These are phyloP conservation scores for Aerospiza tachiro DNA, from an alignment of 2,797 vertebrate species.

Conservation along the genomic window DNA sequence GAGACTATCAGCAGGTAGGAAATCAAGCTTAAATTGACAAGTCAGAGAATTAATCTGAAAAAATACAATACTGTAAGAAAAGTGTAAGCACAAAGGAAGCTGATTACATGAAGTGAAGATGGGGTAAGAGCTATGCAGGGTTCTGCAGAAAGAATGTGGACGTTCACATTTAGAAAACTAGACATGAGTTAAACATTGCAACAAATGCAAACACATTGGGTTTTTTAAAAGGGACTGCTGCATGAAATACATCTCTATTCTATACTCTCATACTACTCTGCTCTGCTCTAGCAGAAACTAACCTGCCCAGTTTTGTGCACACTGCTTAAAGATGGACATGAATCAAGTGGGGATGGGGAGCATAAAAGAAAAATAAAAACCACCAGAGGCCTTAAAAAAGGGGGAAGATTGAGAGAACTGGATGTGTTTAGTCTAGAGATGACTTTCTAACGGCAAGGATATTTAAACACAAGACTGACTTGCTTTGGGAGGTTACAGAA, in stretches of 20 bases:
- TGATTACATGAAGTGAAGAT: accelerated
- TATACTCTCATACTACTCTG: neutral
- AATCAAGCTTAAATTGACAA: neutral
- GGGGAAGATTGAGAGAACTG: neutral
- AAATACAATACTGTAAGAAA: neutral
- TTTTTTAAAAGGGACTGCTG: neutral
- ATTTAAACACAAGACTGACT: neutral
- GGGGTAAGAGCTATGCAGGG: neutral
- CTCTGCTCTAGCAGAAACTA: neutral
- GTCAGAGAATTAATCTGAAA: neutral
- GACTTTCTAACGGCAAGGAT: neutral
- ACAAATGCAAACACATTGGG: neutral
- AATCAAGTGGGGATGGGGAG: neutral
- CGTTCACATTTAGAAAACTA: neutral
- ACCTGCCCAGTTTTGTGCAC: neutral
- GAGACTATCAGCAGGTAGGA: neutral
- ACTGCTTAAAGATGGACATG: accelerated
- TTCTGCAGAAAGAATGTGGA: neutral
- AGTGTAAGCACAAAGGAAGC: neutral
- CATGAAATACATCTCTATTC: neutral
- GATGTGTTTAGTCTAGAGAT: neutral
- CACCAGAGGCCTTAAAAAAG: neutral
- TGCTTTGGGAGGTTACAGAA: neutral
- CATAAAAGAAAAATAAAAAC: neutral
- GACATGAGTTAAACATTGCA: neutral